Evolutionary conservation across 2,888 invertebrate species (phyloP).

Genomic region (Crematogaster levior): DNA sequence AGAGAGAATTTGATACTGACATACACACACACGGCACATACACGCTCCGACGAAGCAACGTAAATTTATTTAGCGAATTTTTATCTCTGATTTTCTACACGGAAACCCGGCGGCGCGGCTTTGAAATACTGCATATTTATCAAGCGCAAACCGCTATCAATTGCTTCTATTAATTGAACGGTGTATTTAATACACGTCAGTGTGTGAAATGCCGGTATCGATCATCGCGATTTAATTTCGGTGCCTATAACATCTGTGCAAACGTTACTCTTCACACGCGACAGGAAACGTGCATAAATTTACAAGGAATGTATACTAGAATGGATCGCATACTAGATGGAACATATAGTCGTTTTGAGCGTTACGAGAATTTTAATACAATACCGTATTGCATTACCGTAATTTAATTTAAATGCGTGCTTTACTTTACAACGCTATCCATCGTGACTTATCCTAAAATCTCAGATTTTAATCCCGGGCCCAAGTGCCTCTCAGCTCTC

Average conservation of each 20-base stretch:
- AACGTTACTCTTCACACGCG: background rate
- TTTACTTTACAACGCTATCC: background rate
- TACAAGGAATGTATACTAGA: no score
- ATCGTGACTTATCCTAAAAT: no score
- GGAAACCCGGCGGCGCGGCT: background rate
- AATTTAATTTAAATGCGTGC: background rate
- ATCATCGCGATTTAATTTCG: conserved; percentile 20
- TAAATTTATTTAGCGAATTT: background rate
- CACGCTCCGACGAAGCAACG: background rate
- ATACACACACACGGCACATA: no score
- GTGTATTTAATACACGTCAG: background rate
- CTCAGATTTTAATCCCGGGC: background rate
- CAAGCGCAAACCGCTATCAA: conserved; percentile 15
- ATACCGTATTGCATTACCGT: background rate
- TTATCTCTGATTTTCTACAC: background rate
- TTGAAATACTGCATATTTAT: conserved; percentile 23
- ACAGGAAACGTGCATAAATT: background rate
- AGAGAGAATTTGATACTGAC: background rate
- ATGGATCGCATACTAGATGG: no score
- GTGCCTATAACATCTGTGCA: background rate
- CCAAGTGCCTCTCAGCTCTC: no score
- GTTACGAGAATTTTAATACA: background rate
- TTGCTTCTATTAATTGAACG: conserved; percentile 32
- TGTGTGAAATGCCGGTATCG: background rate
- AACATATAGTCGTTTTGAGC: no score